Evolutionary conservation across 2,888 invertebrate species (phyloP).

Genomic region (Steromphala cineraria): DNA sequence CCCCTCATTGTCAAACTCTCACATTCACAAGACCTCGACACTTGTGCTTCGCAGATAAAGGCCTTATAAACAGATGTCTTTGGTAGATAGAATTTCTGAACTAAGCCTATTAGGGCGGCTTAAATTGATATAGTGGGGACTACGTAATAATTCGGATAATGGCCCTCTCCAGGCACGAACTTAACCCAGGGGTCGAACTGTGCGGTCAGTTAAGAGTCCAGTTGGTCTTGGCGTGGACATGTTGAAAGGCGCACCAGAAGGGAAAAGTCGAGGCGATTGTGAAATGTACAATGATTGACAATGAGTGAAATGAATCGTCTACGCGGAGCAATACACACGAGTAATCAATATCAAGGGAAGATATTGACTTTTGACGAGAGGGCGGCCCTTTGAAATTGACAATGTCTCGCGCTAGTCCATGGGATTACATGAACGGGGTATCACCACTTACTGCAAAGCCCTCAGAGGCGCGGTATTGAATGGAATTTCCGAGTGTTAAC

Average conservation of each 20-base stretch:
- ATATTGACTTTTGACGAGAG: conserved; percentile 1
- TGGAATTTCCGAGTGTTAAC: too few relatives aligned
- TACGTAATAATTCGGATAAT: conserved; percentile 7
- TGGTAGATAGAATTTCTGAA: conserved; percentile 18
- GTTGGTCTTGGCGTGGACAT: background rate
- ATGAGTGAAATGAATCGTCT: conserved; percentile 7
- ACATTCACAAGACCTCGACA: background rate
- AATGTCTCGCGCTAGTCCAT: background rate
- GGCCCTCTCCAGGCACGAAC: background rate
- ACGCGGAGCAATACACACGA: background rate
- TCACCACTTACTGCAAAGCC: background rate
- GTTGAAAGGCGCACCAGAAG: background rate
- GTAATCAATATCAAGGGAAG: conserved; percentile 1
- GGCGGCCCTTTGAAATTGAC: conserved; percentile 7
- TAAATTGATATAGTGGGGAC: conserved; percentile 14
- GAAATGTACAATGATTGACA: background rate
- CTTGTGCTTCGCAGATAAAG: background rate
- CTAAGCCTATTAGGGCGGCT: background rate
- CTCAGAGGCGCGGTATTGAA: background rate
- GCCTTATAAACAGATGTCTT: conserved; percentile 22
- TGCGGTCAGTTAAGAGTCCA: background rate
- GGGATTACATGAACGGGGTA: conserved; percentile 7
- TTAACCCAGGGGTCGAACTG: background rate
- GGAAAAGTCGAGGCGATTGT: background rate
- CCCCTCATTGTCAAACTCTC: background rate